phyloP scores from a whole-genome alignment of 2,113 vertebrate species.

The Brachyistius frenatus region DNA sequence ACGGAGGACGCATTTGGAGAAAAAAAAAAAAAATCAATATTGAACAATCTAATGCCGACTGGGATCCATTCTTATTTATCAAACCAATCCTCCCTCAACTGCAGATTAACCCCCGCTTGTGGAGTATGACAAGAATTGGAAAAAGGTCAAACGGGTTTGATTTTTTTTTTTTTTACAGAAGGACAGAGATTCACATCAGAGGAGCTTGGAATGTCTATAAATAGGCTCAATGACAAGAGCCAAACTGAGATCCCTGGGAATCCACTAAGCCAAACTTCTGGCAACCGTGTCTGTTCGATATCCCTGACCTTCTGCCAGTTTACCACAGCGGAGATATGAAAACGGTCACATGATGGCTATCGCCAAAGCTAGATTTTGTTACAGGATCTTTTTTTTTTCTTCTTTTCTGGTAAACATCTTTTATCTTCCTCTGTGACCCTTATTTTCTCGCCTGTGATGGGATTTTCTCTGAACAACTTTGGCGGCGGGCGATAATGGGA shows the following conservation, averaged over 20 bases:
- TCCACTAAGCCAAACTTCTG: constrained; percentile 67
- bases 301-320: constrained; percentile 69
- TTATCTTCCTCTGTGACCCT: constrained; percentile 40
- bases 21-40: not conserved
- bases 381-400: constrained; percentile 12
- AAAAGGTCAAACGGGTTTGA: constrained; percentile 64
- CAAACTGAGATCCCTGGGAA: constrained; percentile 61
- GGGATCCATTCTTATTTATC: constrained; percentile 52
- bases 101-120: constrained; percentile 47
- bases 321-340: constrained; percentile 49
- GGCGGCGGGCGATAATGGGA: not conserved
- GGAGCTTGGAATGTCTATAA: constrained; percentile 52
- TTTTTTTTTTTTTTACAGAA: constrained; percentile 45
- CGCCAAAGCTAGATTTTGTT: not conserved
- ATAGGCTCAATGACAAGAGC: constrained; percentile 53
- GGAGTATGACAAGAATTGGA: constrained; percentile 50
- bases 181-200: constrained; percentile 48
- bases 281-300: constrained; percentile 57
- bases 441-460: constrained; percentile 34
- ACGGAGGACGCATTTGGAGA: not conserved
- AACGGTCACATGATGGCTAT: constrained; percentile 45
- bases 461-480: constrained; percentile 19
- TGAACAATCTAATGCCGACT: constrained; percentile 34
- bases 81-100: constrained; percentile 40
- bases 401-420: constrained; percentile 38